phyloP scores from a whole-genome alignment of 2,888 invertebrate species.

The Maniola hyperantus region DNA sequence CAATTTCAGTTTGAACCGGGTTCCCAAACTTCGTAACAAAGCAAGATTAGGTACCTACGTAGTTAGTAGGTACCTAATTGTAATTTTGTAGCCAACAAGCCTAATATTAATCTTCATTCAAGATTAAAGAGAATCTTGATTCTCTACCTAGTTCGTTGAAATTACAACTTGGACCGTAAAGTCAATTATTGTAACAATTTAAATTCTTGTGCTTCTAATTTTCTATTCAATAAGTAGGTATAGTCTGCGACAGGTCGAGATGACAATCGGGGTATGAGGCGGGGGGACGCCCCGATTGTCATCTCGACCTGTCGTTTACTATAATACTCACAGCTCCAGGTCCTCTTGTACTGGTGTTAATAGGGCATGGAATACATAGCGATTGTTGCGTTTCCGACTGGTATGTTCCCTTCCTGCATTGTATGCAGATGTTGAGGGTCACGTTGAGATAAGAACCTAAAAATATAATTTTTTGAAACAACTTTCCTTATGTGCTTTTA shows the following conservation, averaged over 20 bases:
- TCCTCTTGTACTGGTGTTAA: conserved; percentile 94
- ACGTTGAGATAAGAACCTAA: conserved; percentile 92
- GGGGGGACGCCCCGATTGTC: no score
- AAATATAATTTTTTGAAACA: conserved; percentile 31
- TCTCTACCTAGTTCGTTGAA: not conserved
- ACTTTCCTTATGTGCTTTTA: not conserved
- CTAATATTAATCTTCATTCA: conserved; percentile 2
- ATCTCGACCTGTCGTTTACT: no score
- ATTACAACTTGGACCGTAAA: not conserved
- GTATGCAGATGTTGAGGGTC: conserved; percentile 92
- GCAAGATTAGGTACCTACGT: not conserved
- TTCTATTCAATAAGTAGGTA: not conserved
- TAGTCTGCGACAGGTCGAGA: no score
- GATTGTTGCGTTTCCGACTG: conserved; percentile 95
- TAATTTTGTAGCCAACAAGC: not conserved
- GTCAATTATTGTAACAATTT: not conserved
- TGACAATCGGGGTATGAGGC: no score
- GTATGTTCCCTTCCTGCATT: conserved; percentile 95
- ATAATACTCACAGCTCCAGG: conserved; percentile 89
- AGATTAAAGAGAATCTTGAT: not conserved
- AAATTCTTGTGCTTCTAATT: conserved; percentile 1
- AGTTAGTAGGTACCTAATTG: not conserved
- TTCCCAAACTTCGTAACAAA: conserved; percentile 1
- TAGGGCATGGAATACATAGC: conserved; percentile 92
- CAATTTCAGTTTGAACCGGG: conserved; percentile 3